A percentile compares a stretch with the other conserved stretches of the same genome.
Evolutionary conservation across 2,888 invertebrate genomes (phyloP).

Genomic region (Lasioglossum figueresi): DNA sequence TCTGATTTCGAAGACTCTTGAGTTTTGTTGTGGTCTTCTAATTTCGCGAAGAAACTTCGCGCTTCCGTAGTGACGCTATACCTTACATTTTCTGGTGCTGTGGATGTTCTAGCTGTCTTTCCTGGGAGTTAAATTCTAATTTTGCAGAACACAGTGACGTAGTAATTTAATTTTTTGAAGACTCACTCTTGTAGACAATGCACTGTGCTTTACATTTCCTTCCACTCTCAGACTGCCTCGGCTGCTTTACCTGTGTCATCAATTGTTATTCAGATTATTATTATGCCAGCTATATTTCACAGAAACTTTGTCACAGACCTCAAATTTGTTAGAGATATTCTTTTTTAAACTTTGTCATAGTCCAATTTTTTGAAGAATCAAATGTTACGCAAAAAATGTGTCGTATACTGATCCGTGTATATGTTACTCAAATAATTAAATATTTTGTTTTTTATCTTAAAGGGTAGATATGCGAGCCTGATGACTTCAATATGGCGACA

Average conservation of each 20-base stretch:
- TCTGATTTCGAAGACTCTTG: neutral
- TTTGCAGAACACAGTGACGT: neutral
- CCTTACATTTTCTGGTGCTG: neutral
- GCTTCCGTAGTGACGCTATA: neutral
- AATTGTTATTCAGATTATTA: neutral
- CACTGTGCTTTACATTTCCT: neutral
- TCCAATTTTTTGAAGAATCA: no score
- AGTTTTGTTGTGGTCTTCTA: neutral
- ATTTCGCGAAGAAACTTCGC: neutral
- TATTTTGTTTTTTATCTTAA: neutral
- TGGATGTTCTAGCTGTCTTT: neutral
- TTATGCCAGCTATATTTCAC: no score
- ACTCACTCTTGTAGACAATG: neutral
- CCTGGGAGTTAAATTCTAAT: neutral
- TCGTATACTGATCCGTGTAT: no score
- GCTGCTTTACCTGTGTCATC: neutral
- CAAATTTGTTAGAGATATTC: no score
- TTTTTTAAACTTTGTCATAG: no score
- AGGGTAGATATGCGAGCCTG: neutral
- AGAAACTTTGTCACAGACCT: no score
- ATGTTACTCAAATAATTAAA: neutral
- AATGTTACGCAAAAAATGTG: no score
- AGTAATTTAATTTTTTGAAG: neutral
- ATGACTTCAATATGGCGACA: conserved; percentile 1
- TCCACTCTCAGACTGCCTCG: neutral